A percentile compares a stretch with the other conserved stretches of the same genome.
Evolutionary conservation across 2,888 invertebrate genomes (phyloP).

Genomic region (Drosophila peninsularis): DNA sequence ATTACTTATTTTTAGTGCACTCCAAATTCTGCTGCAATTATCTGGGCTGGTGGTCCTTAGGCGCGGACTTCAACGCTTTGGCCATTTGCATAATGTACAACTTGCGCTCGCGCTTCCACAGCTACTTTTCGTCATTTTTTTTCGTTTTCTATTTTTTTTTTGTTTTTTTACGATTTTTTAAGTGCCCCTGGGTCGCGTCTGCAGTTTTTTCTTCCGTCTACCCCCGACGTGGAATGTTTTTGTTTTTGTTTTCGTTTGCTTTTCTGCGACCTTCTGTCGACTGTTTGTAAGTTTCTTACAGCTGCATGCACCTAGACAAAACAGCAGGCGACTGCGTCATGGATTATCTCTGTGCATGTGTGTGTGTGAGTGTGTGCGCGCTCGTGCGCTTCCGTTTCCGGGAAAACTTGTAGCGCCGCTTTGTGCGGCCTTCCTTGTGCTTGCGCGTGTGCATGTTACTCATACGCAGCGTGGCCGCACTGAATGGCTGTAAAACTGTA

Average conservation of each 20-base stretch:
- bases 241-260: conserved; percentile 28
- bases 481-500: conserved; percentile 57
- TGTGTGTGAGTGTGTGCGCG: conserved; percentile 6
- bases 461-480: conserved; percentile 51
- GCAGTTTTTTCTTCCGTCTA: conserved; percentile 7
- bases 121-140: conserved; percentile 1
- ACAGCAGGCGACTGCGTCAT: conserved; percentile 31
- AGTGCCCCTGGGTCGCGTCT: conserved; percentile 54
- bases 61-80: conserved; percentile 67
- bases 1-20: conserved; percentile 56
- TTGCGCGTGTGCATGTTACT: conserved; percentile 37
- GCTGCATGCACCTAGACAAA: conserved; percentile 58
- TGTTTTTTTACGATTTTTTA: conserved; percentile 64
- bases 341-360: conserved; percentile 6
- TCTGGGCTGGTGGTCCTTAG: conserved; percentile 63
- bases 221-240: neutral
- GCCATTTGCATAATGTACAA: conserved; percentile 74
- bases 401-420: conserved; percentile 32
- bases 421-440: conserved; percentile 7
- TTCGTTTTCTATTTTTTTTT: conserved; percentile 38
- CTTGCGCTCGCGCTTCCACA: conserved; percentile 34
- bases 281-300: conserved; percentile 44
- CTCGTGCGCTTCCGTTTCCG: conserved; percentile 47
- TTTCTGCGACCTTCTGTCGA: conserved; percentile 38
- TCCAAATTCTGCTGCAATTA: conserved; percentile 69